Conservation (phyloP, 2,888 invertebrate species). For the Dasypogon diadema region DNA sequence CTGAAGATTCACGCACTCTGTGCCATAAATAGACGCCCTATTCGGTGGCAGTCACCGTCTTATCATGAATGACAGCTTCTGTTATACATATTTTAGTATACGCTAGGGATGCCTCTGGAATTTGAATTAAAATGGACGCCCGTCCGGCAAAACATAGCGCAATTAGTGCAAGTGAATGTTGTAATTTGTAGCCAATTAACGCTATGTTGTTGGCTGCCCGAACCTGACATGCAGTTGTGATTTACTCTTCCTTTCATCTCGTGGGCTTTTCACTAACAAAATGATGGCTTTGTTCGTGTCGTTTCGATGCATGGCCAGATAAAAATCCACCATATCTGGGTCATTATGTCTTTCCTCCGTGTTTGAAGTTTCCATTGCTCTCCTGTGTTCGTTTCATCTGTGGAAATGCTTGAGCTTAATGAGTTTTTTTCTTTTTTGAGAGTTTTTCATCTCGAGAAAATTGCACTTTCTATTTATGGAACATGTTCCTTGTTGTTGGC, state of each 20-base stretch:
- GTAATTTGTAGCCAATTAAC: slow-evolving; percentile 24
- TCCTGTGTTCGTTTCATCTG: neutral
- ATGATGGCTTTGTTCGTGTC: slow-evolving; percentile 7
- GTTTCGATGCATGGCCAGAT: slow-evolving; percentile 3
- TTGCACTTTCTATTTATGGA: slow-evolving; percentile 7
- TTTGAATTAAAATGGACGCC: slow-evolving; percentile 10
- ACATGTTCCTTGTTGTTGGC: neutral
- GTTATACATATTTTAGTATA: neutral
- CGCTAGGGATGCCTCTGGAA: neutral
- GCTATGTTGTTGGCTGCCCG: neutral
- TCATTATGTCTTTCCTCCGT: neutral
- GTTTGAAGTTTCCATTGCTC: slow-evolving; percentile 9
- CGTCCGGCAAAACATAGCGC: neutral
- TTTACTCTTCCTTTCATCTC: slow-evolving; percentile 20
- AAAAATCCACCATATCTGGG: slow-evolving; percentile 14
- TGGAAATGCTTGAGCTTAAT: neutral
- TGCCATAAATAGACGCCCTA: neutral
- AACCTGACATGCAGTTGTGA: slow-evolving; percentile 22
- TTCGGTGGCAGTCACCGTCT: neutral
- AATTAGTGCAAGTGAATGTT: slow-evolving; percentile 20
- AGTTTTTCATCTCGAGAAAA: neutral
- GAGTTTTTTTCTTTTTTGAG: neutral
- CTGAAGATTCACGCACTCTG: too few relatives aligned
- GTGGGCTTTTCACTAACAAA: neutral
- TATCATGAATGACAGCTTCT: neutral